Evolutionary conservation across 92 coral and sea anemone genomes (phyloP), one percentile per base, ranked within the genome.

Genomic region (Porites rus): DNA sequence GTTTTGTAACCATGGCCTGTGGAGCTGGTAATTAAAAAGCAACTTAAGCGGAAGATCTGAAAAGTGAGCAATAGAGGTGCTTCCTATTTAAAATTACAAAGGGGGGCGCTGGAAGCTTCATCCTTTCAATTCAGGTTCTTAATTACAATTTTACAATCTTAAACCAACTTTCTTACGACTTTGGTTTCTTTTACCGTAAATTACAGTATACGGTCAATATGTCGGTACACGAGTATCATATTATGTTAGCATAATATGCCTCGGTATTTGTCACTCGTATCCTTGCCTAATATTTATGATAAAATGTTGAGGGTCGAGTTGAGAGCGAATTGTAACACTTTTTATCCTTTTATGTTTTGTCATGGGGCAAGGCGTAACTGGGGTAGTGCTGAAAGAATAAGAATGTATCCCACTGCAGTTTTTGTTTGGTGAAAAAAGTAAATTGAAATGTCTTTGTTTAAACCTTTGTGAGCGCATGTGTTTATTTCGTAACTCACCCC

Each of bases 381-480:
- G 65, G 64, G 52, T 51, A 74, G 72, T 63, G 53, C 80, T 69
- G 51, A 28, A 51, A 90, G 81, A 75, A 51, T 43, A 75, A 53
- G 78, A 86, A 83, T 83, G 87, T 74, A 83, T 74, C 87, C 70
- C 25, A 72, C 46, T 38, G 65, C 73, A 83, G 80, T 83, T 90
- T 79, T 86, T 90, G 90, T 90, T 78, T 84, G 80, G 69, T 66
- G 65, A 43, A 75, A 38, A 84, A 80, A 84, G 62, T 76, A 85
- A 81, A 86, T 84, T 92, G 63, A 69, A 75, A 79, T 84, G 87
- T 87, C 77, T 88, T 88, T 82, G 76, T 76, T 92, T 13, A 53
- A 24, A 86, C 77, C 85, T 84, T 92, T 92, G 94, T 92, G 61
- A 76, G 10, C 85, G 74, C 94, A 92, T 92, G 94, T 92, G 94